phyloP scores from a whole-genome alignment of 2,888 invertebrate species.

The Ecdyonurus torrentis region DNA sequence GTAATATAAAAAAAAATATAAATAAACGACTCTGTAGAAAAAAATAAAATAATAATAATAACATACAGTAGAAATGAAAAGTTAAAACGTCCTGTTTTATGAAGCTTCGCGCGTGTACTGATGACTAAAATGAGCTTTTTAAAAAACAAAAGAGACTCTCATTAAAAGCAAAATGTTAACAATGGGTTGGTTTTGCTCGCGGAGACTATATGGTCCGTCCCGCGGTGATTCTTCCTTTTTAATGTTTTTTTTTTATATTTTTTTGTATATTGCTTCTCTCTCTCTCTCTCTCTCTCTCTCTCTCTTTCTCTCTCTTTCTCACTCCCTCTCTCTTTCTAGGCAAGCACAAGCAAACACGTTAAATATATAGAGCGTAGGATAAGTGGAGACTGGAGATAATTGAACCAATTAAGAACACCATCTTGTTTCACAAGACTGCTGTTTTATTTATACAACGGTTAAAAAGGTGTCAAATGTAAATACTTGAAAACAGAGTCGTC shows the following conservation, averaged over 20 bases:
- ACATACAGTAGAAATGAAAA: neutral
- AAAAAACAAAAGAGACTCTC: conserved; percentile 2
- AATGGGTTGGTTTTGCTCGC: no score
- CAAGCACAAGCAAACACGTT: neutral
- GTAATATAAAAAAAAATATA: no score
- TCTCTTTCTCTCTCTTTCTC: neutral
- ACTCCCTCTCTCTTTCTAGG: neutral
- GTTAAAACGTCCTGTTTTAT: neutral
- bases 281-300: neutral
- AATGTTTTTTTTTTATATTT: no score
- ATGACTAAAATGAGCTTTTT: neutral
- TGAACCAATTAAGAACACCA: neutral
- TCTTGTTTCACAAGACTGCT: neutral
- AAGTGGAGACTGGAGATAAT: neutral
- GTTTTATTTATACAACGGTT: neutral
- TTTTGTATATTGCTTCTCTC: neutral
- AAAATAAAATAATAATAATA: no score
- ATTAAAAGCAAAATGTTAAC: conserved; percentile 1
- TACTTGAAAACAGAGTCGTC: neutral
- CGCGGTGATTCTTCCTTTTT: no score
- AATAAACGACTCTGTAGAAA: no score
- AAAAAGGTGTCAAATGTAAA: neutral
- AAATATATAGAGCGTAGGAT: neutral
- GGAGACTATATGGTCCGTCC: no score
- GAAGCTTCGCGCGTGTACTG: neutral